A percentile compares a stretch with the other conserved stretches of the same genome.
These are phyloP conservation scores for Apamea anceps DNA, from an alignment of 2,888 invertebrate genomes.

Conservation along the genomic window DNA sequence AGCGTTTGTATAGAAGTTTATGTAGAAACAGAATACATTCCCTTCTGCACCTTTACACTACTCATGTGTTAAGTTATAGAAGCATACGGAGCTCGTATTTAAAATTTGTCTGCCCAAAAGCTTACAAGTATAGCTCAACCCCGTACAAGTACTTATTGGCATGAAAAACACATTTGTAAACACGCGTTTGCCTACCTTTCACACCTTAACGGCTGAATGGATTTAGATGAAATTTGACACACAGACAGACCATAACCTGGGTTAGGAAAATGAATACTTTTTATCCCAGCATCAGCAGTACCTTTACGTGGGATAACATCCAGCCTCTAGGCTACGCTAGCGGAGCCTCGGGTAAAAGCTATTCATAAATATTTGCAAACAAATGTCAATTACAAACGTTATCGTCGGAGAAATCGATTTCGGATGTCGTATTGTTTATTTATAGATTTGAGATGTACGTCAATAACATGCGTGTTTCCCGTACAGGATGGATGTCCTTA, in stretches of 20 bases:
- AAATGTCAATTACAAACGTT: slow-evolving; percentile 27
- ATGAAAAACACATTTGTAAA: too few relatives aligned
- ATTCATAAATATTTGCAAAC: slow-evolving; percentile 45
- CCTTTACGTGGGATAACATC: neutral
- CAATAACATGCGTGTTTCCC: slow-evolving; percentile 15
- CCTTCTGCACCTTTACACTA: too few relatives aligned
- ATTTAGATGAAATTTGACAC: neutral
- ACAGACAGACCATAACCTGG: neutral
- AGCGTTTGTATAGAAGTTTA: too few relatives aligned
- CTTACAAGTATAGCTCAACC: too few relatives aligned
- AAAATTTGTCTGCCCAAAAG: too few relatives aligned
- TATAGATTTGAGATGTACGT: slow-evolving; percentile 13
- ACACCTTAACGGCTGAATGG: too few relatives aligned
- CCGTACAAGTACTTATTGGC: too few relatives aligned
- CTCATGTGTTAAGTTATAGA: too few relatives aligned
- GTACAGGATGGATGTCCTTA: slow-evolving; percentile 22
- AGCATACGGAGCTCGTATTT: too few relatives aligned
- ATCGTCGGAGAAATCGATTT: slow-evolving; percentile 30
- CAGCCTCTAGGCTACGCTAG: neutral
- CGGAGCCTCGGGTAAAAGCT: neutral
- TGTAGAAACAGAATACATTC: too few relatives aligned
- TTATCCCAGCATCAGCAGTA: neutral
- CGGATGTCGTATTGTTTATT: slow-evolving; percentile 40
- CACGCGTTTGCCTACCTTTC: too few relatives aligned
- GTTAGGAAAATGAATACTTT: too few relatives aligned